A percentile compares a stretch with the other conserved stretches of the same genome.
These are phyloP conservation scores for Umimayanthus kanabou DNA, from an alignment of 92 coral and sea anemone genomes.

Conservation along the genomic window DNA sequence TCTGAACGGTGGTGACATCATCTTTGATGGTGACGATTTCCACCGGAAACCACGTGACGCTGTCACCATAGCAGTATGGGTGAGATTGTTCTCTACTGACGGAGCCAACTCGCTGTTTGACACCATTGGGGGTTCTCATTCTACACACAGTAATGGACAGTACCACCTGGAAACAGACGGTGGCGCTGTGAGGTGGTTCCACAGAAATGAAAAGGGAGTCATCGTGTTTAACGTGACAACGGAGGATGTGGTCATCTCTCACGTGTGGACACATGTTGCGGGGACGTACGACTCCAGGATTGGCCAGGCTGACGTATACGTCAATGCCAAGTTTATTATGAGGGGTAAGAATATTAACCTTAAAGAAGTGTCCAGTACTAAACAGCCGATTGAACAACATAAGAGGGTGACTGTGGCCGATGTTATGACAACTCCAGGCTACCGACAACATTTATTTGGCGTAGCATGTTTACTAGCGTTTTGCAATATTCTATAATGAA, in stretches of 20 bases:
- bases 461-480: not conserved
- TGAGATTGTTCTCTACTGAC: slow-evolving; percentile 69
- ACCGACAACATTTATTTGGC: not conserved
- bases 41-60: slow-evolving; percentile 76
- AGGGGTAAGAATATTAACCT: slow-evolving; percentile 41
- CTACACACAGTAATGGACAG: slow-evolving; percentile 82
- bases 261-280: slow-evolving; percentile 93
- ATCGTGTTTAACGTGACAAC: slow-evolving; percentile 85
- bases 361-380: no score
- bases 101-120: slow-evolving; percentile 83
- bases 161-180: slow-evolving; percentile 74
- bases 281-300: slow-evolving; percentile 79
- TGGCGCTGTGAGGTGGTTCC: slow-evolving; percentile 90
- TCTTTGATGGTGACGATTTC: slow-evolving; percentile 80
- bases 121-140: slow-evolving; percentile 88
- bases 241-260: slow-evolving; percentile 71
- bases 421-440: not conserved
- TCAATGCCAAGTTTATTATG: slow-evolving; percentile 90
- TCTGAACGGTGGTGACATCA: slow-evolving; percentile 90
- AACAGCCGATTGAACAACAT: not conserved
- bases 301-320: slow-evolving; percentile 85
- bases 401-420: not conserved
- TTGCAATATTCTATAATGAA: no score
- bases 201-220: slow-evolving; percentile 74
- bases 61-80: slow-evolving; percentile 90